Base-by-base conservation (phyloP, 2,113 vertebrate genomes). In the Oriolus oriolus region DNA sequence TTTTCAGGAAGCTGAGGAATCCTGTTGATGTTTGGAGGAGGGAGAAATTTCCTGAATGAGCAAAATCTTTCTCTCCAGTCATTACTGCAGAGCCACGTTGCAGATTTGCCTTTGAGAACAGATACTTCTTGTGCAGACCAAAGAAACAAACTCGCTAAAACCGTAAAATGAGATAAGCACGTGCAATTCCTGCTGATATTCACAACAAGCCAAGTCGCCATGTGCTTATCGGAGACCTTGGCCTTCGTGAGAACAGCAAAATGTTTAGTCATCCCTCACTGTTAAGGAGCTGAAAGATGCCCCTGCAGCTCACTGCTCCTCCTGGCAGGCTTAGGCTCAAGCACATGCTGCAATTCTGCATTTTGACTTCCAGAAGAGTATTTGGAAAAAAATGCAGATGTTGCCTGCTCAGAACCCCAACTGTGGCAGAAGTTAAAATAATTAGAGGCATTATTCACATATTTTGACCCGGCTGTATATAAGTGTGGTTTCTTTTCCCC, bases 1-100 rank as follows among this genome's bases (percentile, higher is more conserved):
- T 95, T 90, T 84, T 69, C 78, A 65, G 84, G 78, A 89, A 95
- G 66, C 70, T 56, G 63, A 88, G 75, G 79, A 86, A 93, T 91
- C 65, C 60, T 82, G 91, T 83, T 65, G 71, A 54, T 80, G 71
- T 44, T 75, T 88, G 79, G 66, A 89, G 80, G 35, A 89, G 71
- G 44, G 24, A 91, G 60, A 83, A 79, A 77, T 60, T 77, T 87
- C 92, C 88, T 78, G 75, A 92, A 81, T 49, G 85, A 95, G 49
- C 68, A 94, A 87, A 76, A 80, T 68, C 71, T 44, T 84, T 87
- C 70, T 88, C 50, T 71, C 28, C 31, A 78, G 77, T 69, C 53
- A 22, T 68, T 64, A 30, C 4, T 77, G 73, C 75, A n/a, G 75
- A 86, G 88, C 59, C 63, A 82, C 10, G 2, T 30, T 59, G 82